Evolutionary conservation across 2,113 vertebrate genomes (phyloP).

Genomic region (Lanius collurio): DNA sequence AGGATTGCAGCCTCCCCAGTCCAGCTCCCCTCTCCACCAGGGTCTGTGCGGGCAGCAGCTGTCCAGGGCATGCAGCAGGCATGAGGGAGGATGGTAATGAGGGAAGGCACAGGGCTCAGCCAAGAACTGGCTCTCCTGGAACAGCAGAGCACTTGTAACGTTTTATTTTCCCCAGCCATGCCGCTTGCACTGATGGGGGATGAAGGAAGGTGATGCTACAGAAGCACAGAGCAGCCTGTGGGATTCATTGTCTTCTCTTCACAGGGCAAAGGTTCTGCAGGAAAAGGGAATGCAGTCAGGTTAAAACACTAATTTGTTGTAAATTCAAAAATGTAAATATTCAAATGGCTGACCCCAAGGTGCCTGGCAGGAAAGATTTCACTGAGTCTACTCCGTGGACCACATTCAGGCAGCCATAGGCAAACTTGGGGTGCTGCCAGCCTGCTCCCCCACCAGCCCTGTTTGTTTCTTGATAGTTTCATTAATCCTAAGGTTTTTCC

Average conservation of each 20-base stretch:
- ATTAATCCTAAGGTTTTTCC: background rate
- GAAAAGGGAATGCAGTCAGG: background rate
- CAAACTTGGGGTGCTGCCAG: background rate
- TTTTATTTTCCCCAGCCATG: background rate
- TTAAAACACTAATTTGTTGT: background rate
- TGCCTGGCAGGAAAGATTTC: background rate
- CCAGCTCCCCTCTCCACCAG: background rate
- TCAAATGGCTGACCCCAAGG: background rate
- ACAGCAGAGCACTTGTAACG: background rate
- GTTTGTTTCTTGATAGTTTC: background rate
- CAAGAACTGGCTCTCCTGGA: background rate
- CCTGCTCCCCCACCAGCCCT: background rate
- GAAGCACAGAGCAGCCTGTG: background rate
- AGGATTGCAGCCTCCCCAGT: background rate
- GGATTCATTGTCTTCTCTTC: background rate
- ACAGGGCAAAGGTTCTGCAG: background rate
- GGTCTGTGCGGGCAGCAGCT: background rate
- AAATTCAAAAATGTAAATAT: background rate
- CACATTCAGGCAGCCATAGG: rapidly evolving
- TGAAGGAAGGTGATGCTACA: background rate
- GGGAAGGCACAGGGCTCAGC: background rate
- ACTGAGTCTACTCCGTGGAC: background rate
- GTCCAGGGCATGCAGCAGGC: background rate
- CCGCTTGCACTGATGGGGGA: background rate
- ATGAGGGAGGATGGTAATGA: background rate